Percentiles rank a stretch among this genome's conserved stretches.
phyloP scores from a whole-genome alignment of 2,113 vertebrate genomes.

The Oplegnathus fasciatus region DNA sequence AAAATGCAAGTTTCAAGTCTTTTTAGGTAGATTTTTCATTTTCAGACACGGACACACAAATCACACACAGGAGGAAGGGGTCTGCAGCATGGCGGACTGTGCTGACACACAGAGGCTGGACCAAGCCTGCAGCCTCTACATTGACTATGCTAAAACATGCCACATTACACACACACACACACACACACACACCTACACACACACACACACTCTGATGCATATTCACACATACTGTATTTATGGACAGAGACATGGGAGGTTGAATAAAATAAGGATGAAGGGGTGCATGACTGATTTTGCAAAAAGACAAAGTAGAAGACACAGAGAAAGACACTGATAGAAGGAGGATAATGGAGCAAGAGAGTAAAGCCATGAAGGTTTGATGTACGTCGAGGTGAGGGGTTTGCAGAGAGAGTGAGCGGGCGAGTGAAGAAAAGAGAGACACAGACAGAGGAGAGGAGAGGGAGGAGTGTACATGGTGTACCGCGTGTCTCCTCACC shows the following conservation, averaged over 20 bases:
- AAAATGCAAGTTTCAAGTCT: not conserved
- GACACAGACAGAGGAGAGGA: constrained; percentile 33
- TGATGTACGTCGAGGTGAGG: constrained; percentile 25
- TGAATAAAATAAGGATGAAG: not conserved
- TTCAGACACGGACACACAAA: constrained; percentile 8
- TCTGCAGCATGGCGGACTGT: constrained; percentile 72
- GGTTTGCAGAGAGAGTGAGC: constrained; percentile 28
- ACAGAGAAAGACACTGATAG: not conserved
- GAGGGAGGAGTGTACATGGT: constrained; percentile 71
- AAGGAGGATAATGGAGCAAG: not conserved
- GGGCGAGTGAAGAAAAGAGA: constrained; percentile 33
- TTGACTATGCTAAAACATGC: constrained; percentile 37
- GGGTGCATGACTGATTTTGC: not conserved
- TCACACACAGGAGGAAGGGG: constrained; percentile 16
- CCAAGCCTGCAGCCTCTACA: constrained; percentile 51
- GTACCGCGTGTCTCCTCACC: constrained; percentile 74
- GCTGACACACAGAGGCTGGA: constrained; percentile 48
- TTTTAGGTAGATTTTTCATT: not conserved
- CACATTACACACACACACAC: not conserved
- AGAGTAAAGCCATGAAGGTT: not conserved
- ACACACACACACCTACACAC: constrained; percentile 10
- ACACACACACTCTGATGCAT: not conserved
- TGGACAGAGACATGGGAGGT: not conserved
- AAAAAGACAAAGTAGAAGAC: not conserved
- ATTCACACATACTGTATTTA: not conserved